phyloP scores from a whole-genome alignment of 2,888 invertebrate genomes.

The Bellardia pandia region DNA sequence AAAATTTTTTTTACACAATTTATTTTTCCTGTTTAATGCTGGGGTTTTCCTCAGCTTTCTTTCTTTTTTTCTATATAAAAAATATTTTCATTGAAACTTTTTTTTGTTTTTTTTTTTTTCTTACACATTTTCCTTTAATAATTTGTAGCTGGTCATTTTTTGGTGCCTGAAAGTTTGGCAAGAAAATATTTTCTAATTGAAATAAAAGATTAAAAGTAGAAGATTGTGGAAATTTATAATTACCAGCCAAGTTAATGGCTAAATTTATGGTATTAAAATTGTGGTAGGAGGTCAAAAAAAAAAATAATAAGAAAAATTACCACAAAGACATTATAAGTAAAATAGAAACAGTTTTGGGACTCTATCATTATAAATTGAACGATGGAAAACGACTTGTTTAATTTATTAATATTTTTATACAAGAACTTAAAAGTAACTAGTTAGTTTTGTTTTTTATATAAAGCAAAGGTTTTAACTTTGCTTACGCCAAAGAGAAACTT shows the following conservation, averaged over 20 bases:
- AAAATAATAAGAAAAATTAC: background rate
- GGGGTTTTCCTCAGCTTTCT: background rate
- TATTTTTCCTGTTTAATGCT: slow-evolving; percentile 21
- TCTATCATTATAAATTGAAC: background rate
- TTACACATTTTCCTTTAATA: background rate
- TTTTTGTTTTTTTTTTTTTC: background rate
- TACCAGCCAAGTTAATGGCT: slow-evolving; percentile 42
- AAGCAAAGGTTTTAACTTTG: no score
- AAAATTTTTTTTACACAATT: slow-evolving; percentile 16
- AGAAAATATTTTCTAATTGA: slow-evolving; percentile 59
- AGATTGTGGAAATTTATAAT: slow-evolving; percentile 55
- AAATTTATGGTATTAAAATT: slow-evolving; percentile 11
- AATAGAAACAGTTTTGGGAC: background rate
- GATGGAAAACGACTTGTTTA: no score
- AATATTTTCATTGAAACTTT: slow-evolving; percentile 11
- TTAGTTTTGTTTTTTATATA: no score
- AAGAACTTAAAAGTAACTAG: no score
- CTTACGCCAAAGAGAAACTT: background rate
- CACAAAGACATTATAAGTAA: background rate
- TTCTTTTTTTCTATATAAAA: slow-evolving; percentile 4
- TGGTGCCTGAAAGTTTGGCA: background rate
- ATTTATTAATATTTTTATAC: no score
- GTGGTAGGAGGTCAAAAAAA: background rate
- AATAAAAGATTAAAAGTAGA: slow-evolving; percentile 51
- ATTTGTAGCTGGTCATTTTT: slow-evolving; percentile 45